A percentile compares a stretch with the other conserved stretches of the same genome.
phyloP scores from a whole-genome alignment of 2,888 invertebrate genomes.

The Cataglyphis rosenhaueri region DNA sequence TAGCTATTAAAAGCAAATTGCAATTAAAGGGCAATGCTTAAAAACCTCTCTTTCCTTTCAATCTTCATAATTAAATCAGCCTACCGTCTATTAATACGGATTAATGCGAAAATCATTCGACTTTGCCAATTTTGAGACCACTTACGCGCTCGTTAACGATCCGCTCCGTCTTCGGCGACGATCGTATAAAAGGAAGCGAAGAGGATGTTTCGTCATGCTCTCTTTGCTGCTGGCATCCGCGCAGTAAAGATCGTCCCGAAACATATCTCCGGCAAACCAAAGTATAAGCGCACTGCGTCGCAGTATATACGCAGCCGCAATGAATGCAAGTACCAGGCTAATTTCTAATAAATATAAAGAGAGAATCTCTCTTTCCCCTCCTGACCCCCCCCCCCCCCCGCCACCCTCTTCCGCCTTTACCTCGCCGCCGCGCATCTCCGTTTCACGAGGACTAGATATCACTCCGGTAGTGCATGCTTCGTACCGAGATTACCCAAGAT shows the following conservation, averaged over 20 bases:
- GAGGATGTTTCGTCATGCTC: constrained; percentile 34
- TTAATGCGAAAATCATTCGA: constrained; percentile 35
- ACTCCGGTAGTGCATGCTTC: constrained; percentile 58
- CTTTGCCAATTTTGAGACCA: constrained; percentile 22
- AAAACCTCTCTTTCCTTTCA: constrained; percentile 1
- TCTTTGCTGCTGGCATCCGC: constrained; percentile 43
- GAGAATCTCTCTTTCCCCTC: constrained; percentile 13
- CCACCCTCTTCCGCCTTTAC: not conserved
- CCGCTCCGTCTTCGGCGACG: not conserved
- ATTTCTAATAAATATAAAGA: constrained; percentile 63
- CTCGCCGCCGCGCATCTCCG: constrained; percentile 38
- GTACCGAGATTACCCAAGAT: constrained; percentile 69
- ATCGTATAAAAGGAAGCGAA: constrained; percentile 31
- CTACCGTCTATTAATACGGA: constrained; percentile 31
- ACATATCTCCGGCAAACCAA: constrained; percentile 45
- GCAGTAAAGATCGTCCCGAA: constrained; percentile 51
- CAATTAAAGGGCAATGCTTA: not conserved
- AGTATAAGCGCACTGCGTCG: constrained; percentile 40
- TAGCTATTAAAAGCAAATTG: constrained; percentile 27
- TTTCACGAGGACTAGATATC: constrained; percentile 59
- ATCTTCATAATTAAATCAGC: constrained; percentile 43
- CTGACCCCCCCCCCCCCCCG: too few relatives aligned
- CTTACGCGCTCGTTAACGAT: constrained; percentile 37
- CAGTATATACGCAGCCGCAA: constrained; percentile 43
- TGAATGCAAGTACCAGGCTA: constrained; percentile 52